These are phyloP conservation scores for Limnodromus scolopaceus DNA, from an alignment of 2,797 vertebrate species.

Conservation along the genomic window DNA sequence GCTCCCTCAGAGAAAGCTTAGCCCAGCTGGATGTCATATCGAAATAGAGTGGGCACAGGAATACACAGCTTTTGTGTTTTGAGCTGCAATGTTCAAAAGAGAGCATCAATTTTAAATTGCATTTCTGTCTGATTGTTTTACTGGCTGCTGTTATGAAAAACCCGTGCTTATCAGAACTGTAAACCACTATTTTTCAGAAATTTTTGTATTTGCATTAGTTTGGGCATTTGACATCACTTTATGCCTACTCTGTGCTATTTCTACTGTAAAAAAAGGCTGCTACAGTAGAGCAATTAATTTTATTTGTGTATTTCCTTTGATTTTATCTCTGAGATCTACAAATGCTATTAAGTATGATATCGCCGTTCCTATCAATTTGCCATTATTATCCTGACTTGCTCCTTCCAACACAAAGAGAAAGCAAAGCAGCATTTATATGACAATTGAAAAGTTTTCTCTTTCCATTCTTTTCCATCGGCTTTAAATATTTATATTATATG, in stretches of 20 bases:
- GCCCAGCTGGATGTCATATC: background rate
- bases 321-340: background rate
- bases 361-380: background rate
- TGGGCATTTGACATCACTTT: background rate
- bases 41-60: background rate
- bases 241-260: background rate
- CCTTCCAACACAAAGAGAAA: background rate
- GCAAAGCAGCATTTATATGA: background rate
- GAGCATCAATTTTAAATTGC: background rate
- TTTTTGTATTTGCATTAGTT: background rate
- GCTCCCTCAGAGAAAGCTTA: constrained; percentile 27
- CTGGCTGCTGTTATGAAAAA: background rate
- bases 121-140: background rate
- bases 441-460: background rate
- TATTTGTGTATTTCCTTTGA: background rate
- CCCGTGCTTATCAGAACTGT: background rate
- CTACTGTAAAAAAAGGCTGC: background rate
- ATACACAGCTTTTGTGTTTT: background rate
- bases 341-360: background rate
- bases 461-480: background rate
- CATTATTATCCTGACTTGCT: background rate
- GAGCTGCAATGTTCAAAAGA: background rate
- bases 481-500: background rate
- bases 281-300: background rate
- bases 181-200: background rate